Conservation (phyloP, 30 jellyfish, hydroid and myxozoan species). For the Pelagia noctiluca region DNA sequence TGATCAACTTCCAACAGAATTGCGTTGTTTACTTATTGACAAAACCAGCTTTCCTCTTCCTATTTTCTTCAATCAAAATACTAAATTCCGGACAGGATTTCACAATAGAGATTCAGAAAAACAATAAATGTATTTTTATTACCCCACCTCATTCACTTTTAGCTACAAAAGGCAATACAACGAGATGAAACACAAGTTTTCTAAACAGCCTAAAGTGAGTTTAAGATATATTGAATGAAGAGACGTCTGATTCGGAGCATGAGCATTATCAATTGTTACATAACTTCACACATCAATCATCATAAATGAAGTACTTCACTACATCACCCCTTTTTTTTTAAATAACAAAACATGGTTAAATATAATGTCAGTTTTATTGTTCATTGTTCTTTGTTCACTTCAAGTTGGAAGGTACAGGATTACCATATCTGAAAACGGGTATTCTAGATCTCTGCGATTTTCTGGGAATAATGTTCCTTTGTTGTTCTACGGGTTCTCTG, state of each 20-base stretch:
- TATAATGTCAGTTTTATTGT: neutral
- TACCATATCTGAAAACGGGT: neutral
- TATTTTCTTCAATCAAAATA: no score
- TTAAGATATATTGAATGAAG: neutral
- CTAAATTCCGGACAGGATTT: no score
- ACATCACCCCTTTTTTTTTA: neutral
- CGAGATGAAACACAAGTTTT: no score
- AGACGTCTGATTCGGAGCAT: neutral
- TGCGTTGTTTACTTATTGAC: no score
- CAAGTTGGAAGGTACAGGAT: conserved; percentile 4
- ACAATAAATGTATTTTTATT: no score
- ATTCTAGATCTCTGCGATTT: neutral
- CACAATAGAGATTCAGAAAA: no score
- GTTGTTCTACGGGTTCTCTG: conserved; percentile 4
- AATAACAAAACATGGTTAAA: neutral
- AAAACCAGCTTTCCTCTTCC: no score
- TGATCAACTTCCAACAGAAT: no score
- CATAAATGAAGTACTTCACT: neutral
- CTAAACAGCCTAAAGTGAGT: conserved; percentile 2
- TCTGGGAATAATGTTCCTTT: conserved; percentile 3
- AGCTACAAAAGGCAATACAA: no score
- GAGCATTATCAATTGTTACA: neutral
- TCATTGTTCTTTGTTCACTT: conserved; percentile 2
- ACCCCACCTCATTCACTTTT: no score
- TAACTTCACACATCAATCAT: neutral